Percentiles rank a stretch among this genome's conserved stretches.
These are phyloP conservation scores for Nyctibius bracteatus DNA, from an alignment of 2,113 vertebrate genomes.

Conservation along the genomic window DNA sequence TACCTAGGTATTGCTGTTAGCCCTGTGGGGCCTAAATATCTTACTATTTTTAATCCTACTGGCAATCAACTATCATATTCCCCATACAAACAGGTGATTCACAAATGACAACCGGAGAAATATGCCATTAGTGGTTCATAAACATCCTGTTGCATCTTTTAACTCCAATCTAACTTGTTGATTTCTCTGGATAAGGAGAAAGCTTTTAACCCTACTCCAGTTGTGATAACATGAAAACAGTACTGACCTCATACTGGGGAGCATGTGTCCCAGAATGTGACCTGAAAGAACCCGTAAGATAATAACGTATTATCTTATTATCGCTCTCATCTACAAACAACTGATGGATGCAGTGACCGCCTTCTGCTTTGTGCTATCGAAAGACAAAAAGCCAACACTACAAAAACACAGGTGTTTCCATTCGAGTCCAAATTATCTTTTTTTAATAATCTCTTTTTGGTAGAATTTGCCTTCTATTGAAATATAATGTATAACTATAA, in stretches of 20 bases:
- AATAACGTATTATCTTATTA: not conserved
- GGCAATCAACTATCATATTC: not conserved
- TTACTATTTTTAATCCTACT: not conserved
- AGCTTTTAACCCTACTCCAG: not conserved
- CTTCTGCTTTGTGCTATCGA: not conserved
- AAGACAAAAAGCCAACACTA: not conserved
- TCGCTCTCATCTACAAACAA: not conserved
- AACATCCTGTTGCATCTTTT: not conserved
- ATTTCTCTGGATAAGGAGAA: not conserved
- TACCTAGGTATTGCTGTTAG: not conserved
- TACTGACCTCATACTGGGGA: not conserved
- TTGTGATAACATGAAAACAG: not conserved
- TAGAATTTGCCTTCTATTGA: not conserved
- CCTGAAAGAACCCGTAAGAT: not conserved
- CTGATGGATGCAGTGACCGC: not conserved
- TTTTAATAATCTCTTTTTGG: not conserved
- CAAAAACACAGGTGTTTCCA: not conserved
- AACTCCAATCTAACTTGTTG: not conserved
- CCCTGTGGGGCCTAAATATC: not conserved
- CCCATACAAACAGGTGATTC: not conserved
- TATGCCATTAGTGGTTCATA: not conserved
- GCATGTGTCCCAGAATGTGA: not conserved
- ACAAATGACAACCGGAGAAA: not conserved
- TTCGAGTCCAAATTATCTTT: not conserved
- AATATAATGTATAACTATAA: not conserved